A percentile compares a stretch with the other conserved stretches of the same genome.
phyloP scores from a whole-genome alignment of 2,797 vertebrate genomes.

The Lepus townsendii region DNA sequence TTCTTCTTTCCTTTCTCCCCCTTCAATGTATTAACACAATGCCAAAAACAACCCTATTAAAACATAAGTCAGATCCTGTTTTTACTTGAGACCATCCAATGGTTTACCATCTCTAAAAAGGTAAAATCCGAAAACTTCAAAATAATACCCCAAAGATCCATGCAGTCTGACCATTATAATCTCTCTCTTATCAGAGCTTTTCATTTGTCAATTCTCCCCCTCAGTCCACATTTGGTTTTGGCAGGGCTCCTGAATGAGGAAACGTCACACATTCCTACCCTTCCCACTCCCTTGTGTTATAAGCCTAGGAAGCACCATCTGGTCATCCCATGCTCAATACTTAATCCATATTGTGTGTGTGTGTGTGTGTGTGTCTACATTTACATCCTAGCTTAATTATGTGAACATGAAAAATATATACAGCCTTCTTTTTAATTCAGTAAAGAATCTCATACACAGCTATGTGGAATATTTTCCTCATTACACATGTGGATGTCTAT shows the following conservation, averaged over 20 bases:
- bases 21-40: not conserved
- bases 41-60: constrained; percentile 20
- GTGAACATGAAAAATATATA: constrained; percentile 24
- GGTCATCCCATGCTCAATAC: not conserved
- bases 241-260: constrained; percentile 32
- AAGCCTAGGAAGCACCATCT: constrained; percentile 41
- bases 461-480: not conserved
- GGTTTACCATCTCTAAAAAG: constrained; percentile 48
- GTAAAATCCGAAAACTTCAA: not conserved
- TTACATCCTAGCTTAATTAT: constrained; percentile 39
- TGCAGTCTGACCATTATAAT: not conserved
- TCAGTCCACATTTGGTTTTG: not conserved
- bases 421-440: constrained; percentile 15
- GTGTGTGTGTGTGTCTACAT: not conserved
- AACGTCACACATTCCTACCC: constrained; percentile 17
- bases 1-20: not conserved
- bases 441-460: constrained; percentile 23
- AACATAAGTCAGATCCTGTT: not conserved
- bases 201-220: not conserved
- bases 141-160: not conserved
- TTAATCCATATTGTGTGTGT: not conserved
- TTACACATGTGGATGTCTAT: not conserved
- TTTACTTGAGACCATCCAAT: not conserved
- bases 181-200: not conserved
- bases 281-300: constrained; percentile 9